Evolutionary conservation across 2,113 vertebrate species (phyloP).

Genomic region (Rhodinocichla rosea): DNA sequence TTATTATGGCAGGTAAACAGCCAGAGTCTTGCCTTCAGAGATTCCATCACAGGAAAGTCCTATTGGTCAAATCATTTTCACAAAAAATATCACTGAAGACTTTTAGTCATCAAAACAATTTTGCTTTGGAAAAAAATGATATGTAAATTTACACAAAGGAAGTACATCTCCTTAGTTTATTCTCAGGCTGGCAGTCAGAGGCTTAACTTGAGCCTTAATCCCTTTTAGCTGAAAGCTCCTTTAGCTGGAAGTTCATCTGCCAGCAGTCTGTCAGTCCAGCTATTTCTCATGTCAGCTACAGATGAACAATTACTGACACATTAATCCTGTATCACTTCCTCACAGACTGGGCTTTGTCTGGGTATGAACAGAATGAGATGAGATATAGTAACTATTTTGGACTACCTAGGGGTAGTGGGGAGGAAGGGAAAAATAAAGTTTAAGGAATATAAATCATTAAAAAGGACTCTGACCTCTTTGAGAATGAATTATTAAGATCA

Average conservation of each 20-base stretch:
- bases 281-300: slow-evolving; percentile 42
- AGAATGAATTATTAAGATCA: not conserved
- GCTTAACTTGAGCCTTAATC: slow-evolving; percentile 40
- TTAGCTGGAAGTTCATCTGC: slow-evolving; percentile 40
- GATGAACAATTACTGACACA: slow-evolving; percentile 60
- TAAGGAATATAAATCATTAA: not conserved
- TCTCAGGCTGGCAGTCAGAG: not conserved
- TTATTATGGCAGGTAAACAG: not conserved
- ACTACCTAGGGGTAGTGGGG: not conserved
- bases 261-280: not conserved
- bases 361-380: not conserved
- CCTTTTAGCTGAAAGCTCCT: slow-evolving; percentile 38
- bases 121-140: not conserved
- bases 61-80: not conserved
- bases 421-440: not conserved
- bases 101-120: not conserved
- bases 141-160: not conserved
- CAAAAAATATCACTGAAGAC: not conserved
- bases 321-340: slow-evolving; percentile 36
- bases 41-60: not conserved
- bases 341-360: slow-evolving; percentile 42
- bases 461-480: not conserved
- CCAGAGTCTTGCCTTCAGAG: not conserved
- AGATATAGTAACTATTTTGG: not conserved
- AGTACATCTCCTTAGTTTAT: not conserved